A percentile compares a stretch with the other conserved stretches of the same genome.
These are phyloP conservation scores for Dasysyrphus albostriatus DNA, from an alignment of 2,888 invertebrate genomes.

Conservation along the genomic window DNA sequence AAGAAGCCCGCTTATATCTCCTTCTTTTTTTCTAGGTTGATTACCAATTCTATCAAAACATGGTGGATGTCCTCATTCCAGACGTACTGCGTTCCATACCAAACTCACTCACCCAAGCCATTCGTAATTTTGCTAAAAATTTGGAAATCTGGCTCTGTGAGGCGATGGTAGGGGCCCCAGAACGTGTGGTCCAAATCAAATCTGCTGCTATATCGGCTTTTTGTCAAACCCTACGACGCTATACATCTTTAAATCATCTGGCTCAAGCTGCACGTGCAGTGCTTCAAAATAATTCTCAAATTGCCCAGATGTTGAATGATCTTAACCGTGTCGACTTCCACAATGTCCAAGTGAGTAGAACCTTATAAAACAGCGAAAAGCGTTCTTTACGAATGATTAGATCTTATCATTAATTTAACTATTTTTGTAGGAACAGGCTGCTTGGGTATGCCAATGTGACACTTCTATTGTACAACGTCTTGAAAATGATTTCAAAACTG, in stretches of 20 bases:
- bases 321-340: slow-evolving; percentile 98
- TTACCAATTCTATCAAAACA: slow-evolving; percentile 96
- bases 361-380: too few relatives aligned
- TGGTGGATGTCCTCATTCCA: slow-evolving; percentile 97
- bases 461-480: slow-evolving; percentile 91
- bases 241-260: slow-evolving; percentile 98
- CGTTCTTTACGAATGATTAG: background rate
- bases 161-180: slow-evolving; percentile 93
- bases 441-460: slow-evolving; percentile 99
- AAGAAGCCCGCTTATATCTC: too few relatives aligned
- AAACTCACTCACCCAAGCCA: slow-evolving; percentile 95
- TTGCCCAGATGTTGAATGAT: slow-evolving; percentile 98
- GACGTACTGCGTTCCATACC: slow-evolving; percentile 98
- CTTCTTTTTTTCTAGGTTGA: slow-evolving; percentile 86
- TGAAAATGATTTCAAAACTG: slow-evolving; percentile 96
- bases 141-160: slow-evolving; percentile 95
- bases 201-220: slow-evolving; percentile 94
- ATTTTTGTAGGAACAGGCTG: slow-evolving; percentile 88
- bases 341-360: slow-evolving; percentile 91
- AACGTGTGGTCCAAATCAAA: slow-evolving; percentile 92
- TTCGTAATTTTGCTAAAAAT: slow-evolving; percentile 96
- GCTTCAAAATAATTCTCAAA: slow-evolving; percentile 96
- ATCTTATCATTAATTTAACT: background rate
- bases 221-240: slow-evolving; percentile 96
- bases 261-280: slow-evolving; percentile 95